Base-by-base conservation (phyloP, 2,888 invertebrate species). In the Erebia aethiops region DNA sequence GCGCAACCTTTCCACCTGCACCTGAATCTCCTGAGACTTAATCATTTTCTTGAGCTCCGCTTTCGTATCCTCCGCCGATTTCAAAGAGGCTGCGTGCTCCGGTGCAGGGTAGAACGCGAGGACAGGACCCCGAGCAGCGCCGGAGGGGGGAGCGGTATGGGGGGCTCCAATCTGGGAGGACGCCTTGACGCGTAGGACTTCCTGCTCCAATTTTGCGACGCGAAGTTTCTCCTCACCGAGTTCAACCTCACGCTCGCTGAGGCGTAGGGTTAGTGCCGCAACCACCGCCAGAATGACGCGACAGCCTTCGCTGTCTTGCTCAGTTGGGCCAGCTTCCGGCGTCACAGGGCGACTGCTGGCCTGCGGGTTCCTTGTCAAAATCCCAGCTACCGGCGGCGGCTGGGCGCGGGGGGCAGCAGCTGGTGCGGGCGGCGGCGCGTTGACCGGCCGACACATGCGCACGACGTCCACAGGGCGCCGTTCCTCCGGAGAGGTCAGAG, bases 51-150 rank as follows among this genome's bases (percentile, higher is more conserved):
- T 61, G 5, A 61, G 46, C 2, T 43, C 61, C 1, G 61, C 61
- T 3, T 61, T 61, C 0, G 61, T 61, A 9, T 60, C 61, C 61
- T 61, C 46, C 11, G 61, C 61, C 13, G 61, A 35, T 9, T 43
- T 61, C 0, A 61, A 16, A 3, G 8, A 0, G 0, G 41, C 61
- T 14, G 61, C 16, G 11, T 16, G 16, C 46, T 61, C 61, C 11
- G 41, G 43, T 2, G 16, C 46, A 2, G 61, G 61, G 11, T 61
- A 61, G 10, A 61, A 61, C 0, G 61, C 61, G 9, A 61, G 43
- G 2, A 46, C 46, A 1, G 61, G 61, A 9, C 61, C 43, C 16
- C 16, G 16, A 16, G 7, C 26, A 1, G 3, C 14, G 14, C 49
- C 13, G 14, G 49, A 5, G 49, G 2, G 10, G 43, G 10, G 9